These are phyloP conservation scores for Drosophila rubida DNA, from an alignment of 2,888 invertebrate genomes.

Conservation along the genomic window DNA sequence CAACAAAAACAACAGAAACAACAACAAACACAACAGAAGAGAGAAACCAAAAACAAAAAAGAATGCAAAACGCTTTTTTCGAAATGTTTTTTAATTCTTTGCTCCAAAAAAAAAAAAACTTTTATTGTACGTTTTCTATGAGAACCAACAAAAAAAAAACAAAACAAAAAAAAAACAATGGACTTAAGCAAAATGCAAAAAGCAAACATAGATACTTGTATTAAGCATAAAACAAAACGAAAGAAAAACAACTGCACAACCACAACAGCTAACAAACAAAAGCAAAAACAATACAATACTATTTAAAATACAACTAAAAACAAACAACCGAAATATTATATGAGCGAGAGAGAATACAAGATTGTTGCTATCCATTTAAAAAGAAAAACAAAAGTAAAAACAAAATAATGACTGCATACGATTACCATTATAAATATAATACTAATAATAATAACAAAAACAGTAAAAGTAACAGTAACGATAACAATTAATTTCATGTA, in stretches of 20 bases:
- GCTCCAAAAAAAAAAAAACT: constrained; percentile 16
- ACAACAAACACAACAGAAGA: constrained; percentile 49
- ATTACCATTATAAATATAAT: constrained; percentile 50
- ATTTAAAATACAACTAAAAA: constrained; percentile 71
- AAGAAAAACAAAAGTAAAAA: constrained; percentile 54
- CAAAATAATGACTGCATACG: constrained; percentile 55
- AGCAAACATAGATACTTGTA: constrained; percentile 51
- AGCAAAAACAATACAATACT: constrained; percentile 64
- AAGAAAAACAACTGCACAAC: constrained; percentile 57
- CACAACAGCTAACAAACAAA: constrained; percentile 65
- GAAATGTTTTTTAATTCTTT: constrained; percentile 55
- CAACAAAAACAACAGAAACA: constrained; percentile 57
- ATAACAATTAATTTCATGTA: constrained; percentile 16
- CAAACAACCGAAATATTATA: constrained; percentile 72
- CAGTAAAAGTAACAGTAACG: constrained; percentile 1
- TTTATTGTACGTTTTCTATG: constrained; percentile 60
- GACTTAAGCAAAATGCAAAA: constrained; percentile 64
- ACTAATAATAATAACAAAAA: neutral
- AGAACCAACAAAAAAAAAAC: constrained; percentile 54
- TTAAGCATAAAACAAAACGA: constrained; percentile 36
- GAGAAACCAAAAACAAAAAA: constrained; percentile 37
- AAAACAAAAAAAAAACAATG: constrained; percentile 53
- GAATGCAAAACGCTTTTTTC: constrained; percentile 64
- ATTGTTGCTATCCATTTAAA: constrained; percentile 83
- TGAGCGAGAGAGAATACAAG: constrained; percentile 84